Base-by-base conservation (phyloP, 2,888 invertebrate species). In the Papilio demoleus region DNA sequence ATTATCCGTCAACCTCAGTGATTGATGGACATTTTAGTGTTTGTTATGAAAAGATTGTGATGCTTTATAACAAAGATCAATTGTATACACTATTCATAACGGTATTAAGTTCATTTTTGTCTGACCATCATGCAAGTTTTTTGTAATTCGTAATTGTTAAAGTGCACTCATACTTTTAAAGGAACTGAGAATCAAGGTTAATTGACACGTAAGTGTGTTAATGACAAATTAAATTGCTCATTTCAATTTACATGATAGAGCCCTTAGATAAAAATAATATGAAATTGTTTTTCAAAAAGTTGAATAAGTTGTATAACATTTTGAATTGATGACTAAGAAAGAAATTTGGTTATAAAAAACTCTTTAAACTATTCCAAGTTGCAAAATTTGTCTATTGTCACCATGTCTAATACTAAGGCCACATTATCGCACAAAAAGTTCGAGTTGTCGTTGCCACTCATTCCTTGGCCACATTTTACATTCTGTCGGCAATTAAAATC, bases 1-100 rank as follows among this genome's bases (percentile, higher is more conserved):
- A 53, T 53, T 53, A 53, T 53, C 53, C 53, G 53, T 53, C 53
- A 12, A 27, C 53, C 1, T 24, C n/a, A 1, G n/a, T 53, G 53
- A 53, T 53, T 53, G 53, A 53, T 53, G 53, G 53, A 53, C 27
- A n/a, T n/a, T 53, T 27, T 53, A 27, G 27, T 53, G 53, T 53
- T 53, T 50, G 50, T 27, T 53, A 53, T 53, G 53, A 50, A 53
- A 5, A 50, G 24, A 12, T 24, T 27, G 27, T 53, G 6, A 47
- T 47, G 0, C 0, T 6, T 8, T 8, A 2, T 4, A 14, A 24
- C 4, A 1, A 5, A n/a, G 6, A 53, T 27, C n/a, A 1, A 27
- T 11, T 27, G 6, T 27, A 53, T n/a, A 22, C 24, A n/a, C 8
- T 27, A 53, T 53, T 53, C n/a, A 27, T n/a, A 27, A n/a, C n/a